Conservation (phyloP, 1,140 invertebrate genomes). For the Magallana gigas region DNA sequence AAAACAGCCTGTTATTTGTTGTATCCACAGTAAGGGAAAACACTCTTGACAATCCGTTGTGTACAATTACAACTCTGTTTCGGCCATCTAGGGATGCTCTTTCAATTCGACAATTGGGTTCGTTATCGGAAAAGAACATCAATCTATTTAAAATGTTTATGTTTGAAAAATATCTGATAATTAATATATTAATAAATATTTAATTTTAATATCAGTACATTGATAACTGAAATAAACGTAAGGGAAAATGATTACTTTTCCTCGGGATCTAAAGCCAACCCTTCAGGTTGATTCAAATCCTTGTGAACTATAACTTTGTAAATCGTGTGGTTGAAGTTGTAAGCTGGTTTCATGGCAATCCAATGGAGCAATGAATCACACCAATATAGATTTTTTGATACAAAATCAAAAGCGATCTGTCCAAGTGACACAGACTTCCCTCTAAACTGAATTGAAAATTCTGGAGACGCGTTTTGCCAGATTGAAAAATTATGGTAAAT, state of each 20-base stretch:
- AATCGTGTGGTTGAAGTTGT: background rate
- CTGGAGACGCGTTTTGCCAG: background rate
- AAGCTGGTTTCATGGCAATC: slow-evolving; percentile 23
- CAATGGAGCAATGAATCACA: background rate
- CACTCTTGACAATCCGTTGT: background rate
- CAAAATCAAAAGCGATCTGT: slow-evolving; percentile 1
- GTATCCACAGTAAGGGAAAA: background rate
- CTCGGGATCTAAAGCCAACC: background rate
- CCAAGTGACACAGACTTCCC: background rate
- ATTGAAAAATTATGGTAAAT: background rate
- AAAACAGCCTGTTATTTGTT: background rate
- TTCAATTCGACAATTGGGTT: background rate
- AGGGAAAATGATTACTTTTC: background rate
- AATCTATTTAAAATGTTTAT: background rate
- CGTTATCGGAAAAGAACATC: slow-evolving; percentile 21
- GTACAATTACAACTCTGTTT: background rate
- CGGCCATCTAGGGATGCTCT: background rate
- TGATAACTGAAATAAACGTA: background rate
- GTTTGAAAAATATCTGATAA: background rate
- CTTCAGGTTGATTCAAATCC: slow-evolving; percentile 8
- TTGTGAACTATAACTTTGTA: background rate
- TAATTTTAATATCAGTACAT: background rate
- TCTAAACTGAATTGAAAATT: background rate
- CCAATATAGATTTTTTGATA: slow-evolving; percentile 25
- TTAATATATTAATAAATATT: background rate